phyloP scores from a whole-genome alignment of 2,888 invertebrate genomes.

The Clitarchus hookeri region DNA sequence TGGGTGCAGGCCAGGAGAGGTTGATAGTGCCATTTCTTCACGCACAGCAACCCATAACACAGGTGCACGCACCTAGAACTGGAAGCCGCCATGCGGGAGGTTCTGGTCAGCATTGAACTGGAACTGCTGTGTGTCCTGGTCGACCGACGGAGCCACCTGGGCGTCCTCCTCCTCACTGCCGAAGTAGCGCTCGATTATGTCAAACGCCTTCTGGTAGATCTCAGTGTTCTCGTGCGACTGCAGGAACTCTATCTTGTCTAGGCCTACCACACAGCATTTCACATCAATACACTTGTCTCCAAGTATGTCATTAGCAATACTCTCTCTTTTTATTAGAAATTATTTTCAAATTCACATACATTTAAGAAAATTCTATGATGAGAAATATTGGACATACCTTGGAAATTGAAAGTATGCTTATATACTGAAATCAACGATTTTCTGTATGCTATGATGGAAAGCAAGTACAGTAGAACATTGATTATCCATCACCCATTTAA shows the following conservation, averaged over 20 bases:
- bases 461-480: no score
- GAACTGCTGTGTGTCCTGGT: conserved; percentile 74
- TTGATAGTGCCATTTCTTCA: no score
- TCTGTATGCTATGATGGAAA: no score
- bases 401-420: no score
- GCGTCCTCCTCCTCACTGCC: conserved; percentile 86
- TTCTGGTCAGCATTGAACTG: conserved; percentile 68
- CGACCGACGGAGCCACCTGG: conserved; percentile 76
- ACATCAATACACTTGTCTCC: background rate
- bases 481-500: no score
- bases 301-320: no score
- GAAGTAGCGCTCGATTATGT: conserved; percentile 95
- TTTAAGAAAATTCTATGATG: no score
- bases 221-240: conserved; percentile 97
- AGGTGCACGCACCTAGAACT: conserved; percentile 61
- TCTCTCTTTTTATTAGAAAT: no score
- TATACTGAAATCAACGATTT: no score
- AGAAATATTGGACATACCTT: no score
- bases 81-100: conserved; percentile 78
- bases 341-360: no score
- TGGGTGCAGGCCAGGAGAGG: background rate
- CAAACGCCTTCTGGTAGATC: conserved; percentile 95
- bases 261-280: conserved; percentile 62
- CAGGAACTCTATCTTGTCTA: conserved; percentile 97
- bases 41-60: no score